Evolutionary conservation across 2,888 invertebrate species (phyloP), one percentile per base, ranked within the genome.

Genomic region (Charanyca ferruginea): DNA sequence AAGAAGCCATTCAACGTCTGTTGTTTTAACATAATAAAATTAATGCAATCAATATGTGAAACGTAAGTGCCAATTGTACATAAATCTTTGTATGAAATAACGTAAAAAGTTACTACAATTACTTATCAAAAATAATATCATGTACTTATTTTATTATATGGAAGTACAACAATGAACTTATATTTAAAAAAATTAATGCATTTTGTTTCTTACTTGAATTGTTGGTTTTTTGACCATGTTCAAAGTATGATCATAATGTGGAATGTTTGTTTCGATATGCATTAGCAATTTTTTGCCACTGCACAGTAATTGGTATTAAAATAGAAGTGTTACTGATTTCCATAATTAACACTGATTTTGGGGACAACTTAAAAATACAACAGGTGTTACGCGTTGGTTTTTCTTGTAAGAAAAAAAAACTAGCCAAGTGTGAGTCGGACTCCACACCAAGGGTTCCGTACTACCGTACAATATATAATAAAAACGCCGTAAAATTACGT

Each of bases 21-120:
- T 80, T 84, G 75, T 81, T 79, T 76, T 74, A 80, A 54, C 68
- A 71, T 66, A 59, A 62, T 58, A 64, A 65, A 59, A 73, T 47
- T 6, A 64, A 44, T 52, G 49, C 71, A 81, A 86, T 86, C 82
- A 86, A 86, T 85, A 85, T 83, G 62, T 69, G 84, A 77, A 89
- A 90, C 81, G 79, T 85, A 68, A 84, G 90, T 90, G 89, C 90
- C 89, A 89, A 90, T 77, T 83, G 72, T 86, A 81, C 68, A 79
- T 81, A 77, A 67, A 63, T 66, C 28, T 79, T 68, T 62, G 45
- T 48, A 54, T 25, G 44, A 60, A 71, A 59, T 55, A 9, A 60
- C 60, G 49, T 71, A 65, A 55, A 67, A 58, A 16, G 47, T 28
- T 45, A 58, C 47, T 47, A 77, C 73, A 66, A 54, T n/a, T 47